These are phyloP conservation scores for Lepus americanus DNA, from an alignment of 2,113 vertebrate genomes.

Conservation along the genomic window DNA sequence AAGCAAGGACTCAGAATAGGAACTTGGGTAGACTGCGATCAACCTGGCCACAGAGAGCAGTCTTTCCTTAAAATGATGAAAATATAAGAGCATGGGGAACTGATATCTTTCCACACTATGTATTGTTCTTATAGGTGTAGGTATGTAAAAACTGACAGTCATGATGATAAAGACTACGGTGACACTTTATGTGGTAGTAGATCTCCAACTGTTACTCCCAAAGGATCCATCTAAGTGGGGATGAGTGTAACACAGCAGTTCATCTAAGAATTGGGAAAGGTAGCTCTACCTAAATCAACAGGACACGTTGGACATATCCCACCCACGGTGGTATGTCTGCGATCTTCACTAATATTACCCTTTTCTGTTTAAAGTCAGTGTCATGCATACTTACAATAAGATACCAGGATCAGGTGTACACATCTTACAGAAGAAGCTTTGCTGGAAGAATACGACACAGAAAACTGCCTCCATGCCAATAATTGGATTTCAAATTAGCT, in stretches of 20 bases:
- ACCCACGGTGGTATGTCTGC: not conserved
- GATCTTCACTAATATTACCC: not conserved
- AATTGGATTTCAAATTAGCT: not conserved
- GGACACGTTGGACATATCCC: not conserved
- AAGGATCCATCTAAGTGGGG: not conserved
- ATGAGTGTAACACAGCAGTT: not conserved
- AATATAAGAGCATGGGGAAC: not conserved
- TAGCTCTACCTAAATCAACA: not conserved
- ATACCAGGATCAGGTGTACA: not conserved
- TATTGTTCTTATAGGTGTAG: not conserved
- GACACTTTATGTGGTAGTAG: not conserved
- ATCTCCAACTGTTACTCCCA: not conserved
- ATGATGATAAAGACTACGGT: not conserved
- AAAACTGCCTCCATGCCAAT: not conserved
- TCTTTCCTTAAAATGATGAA: not conserved
- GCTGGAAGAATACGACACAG: not conserved
- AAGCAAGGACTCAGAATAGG: not conserved
- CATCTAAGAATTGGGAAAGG: not conserved
- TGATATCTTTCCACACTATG: not conserved
- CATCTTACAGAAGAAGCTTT: not conserved
- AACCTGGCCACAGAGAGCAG: not conserved
- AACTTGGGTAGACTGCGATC: accelerated
- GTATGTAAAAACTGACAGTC: not conserved
- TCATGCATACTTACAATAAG: not conserved
- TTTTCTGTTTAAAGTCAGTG: not conserved